These are phyloP conservation scores for Polyergus mexicanus DNA, from an alignment of 1,140 invertebrate genomes.

Conservation along the genomic window DNA sequence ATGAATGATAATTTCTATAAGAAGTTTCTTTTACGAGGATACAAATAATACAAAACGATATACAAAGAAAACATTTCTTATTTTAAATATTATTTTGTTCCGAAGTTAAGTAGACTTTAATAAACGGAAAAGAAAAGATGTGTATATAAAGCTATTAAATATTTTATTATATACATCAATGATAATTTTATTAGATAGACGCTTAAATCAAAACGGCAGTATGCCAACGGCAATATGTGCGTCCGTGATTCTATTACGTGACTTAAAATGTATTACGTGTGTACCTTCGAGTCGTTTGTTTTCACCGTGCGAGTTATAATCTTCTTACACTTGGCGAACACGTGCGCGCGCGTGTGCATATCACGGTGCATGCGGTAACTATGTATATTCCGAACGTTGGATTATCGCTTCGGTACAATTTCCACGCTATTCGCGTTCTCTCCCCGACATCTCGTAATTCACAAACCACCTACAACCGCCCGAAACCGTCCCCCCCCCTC, in stretches of 20 bases:
- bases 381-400: constrained; percentile 62
- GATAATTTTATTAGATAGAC: constrained; percentile 8
- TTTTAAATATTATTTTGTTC: constrained; percentile 16
- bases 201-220: constrained; percentile 55
- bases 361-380: constrained; percentile 46
- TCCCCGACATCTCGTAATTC: constrained; percentile 63
- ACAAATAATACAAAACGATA: constrained; percentile 20
- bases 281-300: constrained; percentile 61
- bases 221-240: constrained; percentile 45
- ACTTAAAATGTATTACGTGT: constrained; percentile 64
- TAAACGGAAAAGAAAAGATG: not conserved
- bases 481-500: constrained; percentile 36
- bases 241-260: constrained; percentile 53
- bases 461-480: constrained; percentile 64
- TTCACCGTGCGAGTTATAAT: constrained; percentile 59
- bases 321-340: constrained; percentile 63
- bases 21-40: constrained; percentile 23
- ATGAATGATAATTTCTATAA: constrained; percentile 32
- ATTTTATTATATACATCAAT: constrained; percentile 31
- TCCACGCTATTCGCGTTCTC: constrained; percentile 66
- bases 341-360: constrained; percentile 26
- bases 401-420: constrained; percentile 65
- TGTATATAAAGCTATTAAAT: not conserved
- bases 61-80: constrained; percentile 7
- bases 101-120: constrained; percentile 37